Percentiles rank a stretch among this genome's conserved stretches.
These are phyloP conservation scores for Trichoplusia ni DNA, from an alignment of 1,140 invertebrate genomes.

Conservation along the genomic window DNA sequence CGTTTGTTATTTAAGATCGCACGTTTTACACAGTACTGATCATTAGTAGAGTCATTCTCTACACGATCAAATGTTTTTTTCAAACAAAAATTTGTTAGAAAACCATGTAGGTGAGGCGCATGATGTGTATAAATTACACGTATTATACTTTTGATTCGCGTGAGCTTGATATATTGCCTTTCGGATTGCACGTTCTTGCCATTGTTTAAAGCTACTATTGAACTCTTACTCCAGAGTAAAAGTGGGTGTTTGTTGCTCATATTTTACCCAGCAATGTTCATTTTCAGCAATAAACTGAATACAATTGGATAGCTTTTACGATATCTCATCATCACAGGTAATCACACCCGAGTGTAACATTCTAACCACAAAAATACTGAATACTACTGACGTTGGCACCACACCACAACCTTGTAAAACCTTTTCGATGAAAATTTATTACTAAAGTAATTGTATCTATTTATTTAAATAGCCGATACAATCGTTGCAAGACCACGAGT, in stretches of 20 bases:
- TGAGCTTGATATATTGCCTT: conserved; percentile 40
- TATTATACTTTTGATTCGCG: conserved; percentile 46
- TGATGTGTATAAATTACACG: conserved; percentile 53
- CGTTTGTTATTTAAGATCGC: conserved; percentile 60
- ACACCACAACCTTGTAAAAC: conserved; percentile 19
- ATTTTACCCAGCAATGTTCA: conserved; percentile 3
- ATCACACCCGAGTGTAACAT: conserved; percentile 22
- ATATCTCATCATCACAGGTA: conserved; percentile 4
- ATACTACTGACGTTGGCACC: background rate
- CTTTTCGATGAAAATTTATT: conserved; percentile 27
- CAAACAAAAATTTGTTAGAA: conserved; percentile 46
- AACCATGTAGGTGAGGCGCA: conserved; percentile 36
- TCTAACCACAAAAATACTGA: conserved; percentile 26
- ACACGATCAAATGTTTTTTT: conserved; percentile 51
- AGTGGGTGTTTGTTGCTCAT: conserved; percentile 10
- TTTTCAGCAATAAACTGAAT: background rate
- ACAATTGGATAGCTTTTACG: conserved; percentile 6
- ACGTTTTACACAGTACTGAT: conserved; percentile 54
- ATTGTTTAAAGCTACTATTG: conserved; percentile 40
- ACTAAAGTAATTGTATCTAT: conserved; percentile 30
- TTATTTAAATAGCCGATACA: conserved; percentile 40
- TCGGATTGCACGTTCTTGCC: conserved; percentile 42
- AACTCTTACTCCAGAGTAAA: conserved; percentile 29
- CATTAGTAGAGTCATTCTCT: conserved; percentile 56
- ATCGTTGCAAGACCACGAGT: conserved; percentile 33